Evolutionary conservation across 2,113 vertebrate species (phyloP), one percentile per base, ranked within the genome.

Genomic region (Puffinus mauretanicus): DNA sequence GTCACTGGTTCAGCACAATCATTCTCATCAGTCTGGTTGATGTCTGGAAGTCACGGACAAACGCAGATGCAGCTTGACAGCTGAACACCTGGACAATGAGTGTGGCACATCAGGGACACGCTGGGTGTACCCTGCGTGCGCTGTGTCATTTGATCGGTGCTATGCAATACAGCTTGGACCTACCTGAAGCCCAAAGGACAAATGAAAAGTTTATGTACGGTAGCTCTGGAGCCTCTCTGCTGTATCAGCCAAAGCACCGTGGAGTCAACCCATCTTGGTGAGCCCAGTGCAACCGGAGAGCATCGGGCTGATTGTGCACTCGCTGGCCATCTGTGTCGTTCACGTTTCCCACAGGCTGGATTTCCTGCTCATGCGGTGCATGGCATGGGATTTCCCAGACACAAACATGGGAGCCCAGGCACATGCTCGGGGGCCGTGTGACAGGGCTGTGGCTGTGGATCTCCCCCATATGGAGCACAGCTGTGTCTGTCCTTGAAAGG

Each of bases 381-480:
- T 90, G 94, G 82, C 94, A 82, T 82, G 94, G 96, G 94, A 80
- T 96, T 96, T 95, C 96, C 96, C 96, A 96, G 96, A 73, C 90
- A 44, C 86, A 93, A 82, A 85, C 79, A 87, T 94, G 96, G 96
- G 96, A 97, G 87, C 85, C 58, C 66, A 80, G 87, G 96, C 94
- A 96, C 92, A 94, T 95, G 96, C 94, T 96, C 0, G 1, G 84
- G 85, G 89, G 82, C 93, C 6, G 1, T 79, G 87, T 64, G 81
- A 90, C 79, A 58, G 85, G 78, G 87, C 92, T 90, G 93, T 86
- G 83, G 80, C 83, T 71, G 49, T 96, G 94, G 87, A 90, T 69
- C 61, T 90, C 80, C 70, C 61, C 92, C 96, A 96, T 95, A 95
- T 97, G 96, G 94, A 96, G 60, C 93, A 97, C 96, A 97, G 96